Percentiles rank a stretch among this genome's conserved stretches.
Conservation (phyloP, 1,140 invertebrate genomes). For the Phortica variegata region DNA sequence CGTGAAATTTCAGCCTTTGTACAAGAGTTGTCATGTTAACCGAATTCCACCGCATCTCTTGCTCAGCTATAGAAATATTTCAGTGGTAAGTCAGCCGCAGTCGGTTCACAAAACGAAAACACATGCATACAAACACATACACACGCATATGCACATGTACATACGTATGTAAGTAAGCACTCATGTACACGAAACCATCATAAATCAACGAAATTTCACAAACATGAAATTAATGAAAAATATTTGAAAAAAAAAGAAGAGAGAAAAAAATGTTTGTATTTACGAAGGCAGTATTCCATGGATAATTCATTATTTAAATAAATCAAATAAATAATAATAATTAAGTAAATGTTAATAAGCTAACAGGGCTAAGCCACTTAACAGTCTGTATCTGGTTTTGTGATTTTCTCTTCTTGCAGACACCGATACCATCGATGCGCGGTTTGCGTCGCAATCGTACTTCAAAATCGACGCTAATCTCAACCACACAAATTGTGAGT, state of each 20-base stretch:
- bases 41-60: slow-evolving; percentile 60
- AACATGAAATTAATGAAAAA: slow-evolving; percentile 20
- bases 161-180: slow-evolving; percentile 20
- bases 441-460: slow-evolving; percentile 55
- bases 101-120: background rate
- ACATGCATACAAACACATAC: slow-evolving; percentile 15
- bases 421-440: slow-evolving; percentile 54
- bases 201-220: background rate
- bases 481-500: slow-evolving; percentile 57
- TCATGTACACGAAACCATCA: slow-evolving; percentile 11
- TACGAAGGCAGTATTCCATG: slow-evolving; percentile 35
- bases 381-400: slow-evolving; percentile 33
- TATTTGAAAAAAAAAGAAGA: no score
- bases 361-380: no score
- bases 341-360: no score
- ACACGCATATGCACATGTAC: slow-evolving; percentile 12
- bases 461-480: slow-evolving; percentile 56
- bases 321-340: background rate
- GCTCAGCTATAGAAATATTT: slow-evolving; percentile 62
- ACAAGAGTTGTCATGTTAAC: slow-evolving; percentile 63
- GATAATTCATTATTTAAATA: slow-evolving; percentile 24
- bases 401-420: slow-evolving; percentile 54
- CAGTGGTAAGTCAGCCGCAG: slow-evolving; percentile 51
- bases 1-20: slow-evolving; percentile 62
- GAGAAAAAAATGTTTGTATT: slow-evolving; percentile 13